Percentiles rank a stretch among this genome's conserved stretches.
Conservation (phyloP, 2,113 vertebrate species). For the Hippoglossus stenolepis region DNA sequence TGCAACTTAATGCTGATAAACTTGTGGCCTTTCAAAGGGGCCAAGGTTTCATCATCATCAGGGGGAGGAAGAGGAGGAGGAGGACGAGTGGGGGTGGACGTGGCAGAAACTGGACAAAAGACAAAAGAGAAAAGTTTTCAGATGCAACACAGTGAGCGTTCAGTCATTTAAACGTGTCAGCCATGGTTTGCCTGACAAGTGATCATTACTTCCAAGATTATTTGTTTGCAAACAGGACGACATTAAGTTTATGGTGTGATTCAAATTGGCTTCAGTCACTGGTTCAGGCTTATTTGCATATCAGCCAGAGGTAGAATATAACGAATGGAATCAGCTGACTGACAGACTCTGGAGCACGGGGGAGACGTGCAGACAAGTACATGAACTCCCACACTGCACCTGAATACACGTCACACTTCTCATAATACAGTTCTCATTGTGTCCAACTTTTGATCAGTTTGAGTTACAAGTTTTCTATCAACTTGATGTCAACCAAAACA, state of each 20-base stretch:
- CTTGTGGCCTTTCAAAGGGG: constrained; percentile 51
- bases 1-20: constrained; percentile 77
- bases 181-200: not conserved
- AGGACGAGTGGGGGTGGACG: not conserved
- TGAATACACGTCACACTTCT: not conserved
- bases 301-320: not conserved
- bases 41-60: constrained; percentile 59
- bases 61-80: not conserved
- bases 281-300: constrained; percentile 21
- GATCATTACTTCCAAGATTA: not conserved
- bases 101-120: not conserved
- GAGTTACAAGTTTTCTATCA: too few species aligned
- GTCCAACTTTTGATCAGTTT: too few species aligned
- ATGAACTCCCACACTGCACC: not conserved
- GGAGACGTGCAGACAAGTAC: not conserved
- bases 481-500: too few species aligned
- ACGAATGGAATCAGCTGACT: not conserved
- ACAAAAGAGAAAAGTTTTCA: not conserved
- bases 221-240: not conserved
- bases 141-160: too few species aligned
- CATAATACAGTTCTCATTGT: too few species aligned
- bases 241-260: not conserved
- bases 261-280: not conserved
- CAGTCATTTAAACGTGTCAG: too few species aligned
- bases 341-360: not conserved